phyloP scores from a whole-genome alignment of 2,888 invertebrate species.

The Mactromeris polynyma region DNA sequence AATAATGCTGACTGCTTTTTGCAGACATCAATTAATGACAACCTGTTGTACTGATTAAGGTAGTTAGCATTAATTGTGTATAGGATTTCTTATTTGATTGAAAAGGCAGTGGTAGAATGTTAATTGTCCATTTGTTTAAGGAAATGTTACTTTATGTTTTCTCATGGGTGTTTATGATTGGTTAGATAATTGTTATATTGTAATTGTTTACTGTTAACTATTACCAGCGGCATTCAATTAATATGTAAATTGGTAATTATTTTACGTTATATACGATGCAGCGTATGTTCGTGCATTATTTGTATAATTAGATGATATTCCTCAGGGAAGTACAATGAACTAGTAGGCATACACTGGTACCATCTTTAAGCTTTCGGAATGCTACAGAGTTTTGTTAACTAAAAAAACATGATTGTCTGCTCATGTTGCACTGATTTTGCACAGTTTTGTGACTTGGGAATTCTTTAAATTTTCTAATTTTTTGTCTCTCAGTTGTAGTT shows the following conservation, averaged over 20 bases:
- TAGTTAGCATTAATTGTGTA: neutral
- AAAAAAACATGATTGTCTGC: too few species aligned
- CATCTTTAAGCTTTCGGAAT: too few species aligned
- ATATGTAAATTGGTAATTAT: neutral
- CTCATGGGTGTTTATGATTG: neutral
- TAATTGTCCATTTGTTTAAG: constrained; percentile 4
- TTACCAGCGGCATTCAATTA: neutral
- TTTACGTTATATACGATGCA: too few species aligned
- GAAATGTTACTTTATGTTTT: neutral
- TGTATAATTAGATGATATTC: too few species aligned
- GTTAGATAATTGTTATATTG: neutral
- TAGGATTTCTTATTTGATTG: neutral
- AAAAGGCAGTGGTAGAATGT: neutral
- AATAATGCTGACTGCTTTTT: neutral
- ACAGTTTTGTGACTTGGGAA: too few species aligned
- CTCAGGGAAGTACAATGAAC: too few species aligned
- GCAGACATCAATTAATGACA: constrained; percentile 4
- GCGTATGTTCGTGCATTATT: too few species aligned
- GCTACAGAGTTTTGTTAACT: too few species aligned
- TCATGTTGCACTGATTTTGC: too few species aligned
- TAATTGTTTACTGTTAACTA: neutral
- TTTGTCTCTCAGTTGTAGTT: too few species aligned
- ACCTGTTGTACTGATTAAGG: neutral
- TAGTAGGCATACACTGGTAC: too few species aligned
- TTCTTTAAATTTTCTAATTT: too few species aligned